Evolutionary conservation across 1,140 invertebrate genomes (phyloP).

Genomic region (Planococcus citri): DNA sequence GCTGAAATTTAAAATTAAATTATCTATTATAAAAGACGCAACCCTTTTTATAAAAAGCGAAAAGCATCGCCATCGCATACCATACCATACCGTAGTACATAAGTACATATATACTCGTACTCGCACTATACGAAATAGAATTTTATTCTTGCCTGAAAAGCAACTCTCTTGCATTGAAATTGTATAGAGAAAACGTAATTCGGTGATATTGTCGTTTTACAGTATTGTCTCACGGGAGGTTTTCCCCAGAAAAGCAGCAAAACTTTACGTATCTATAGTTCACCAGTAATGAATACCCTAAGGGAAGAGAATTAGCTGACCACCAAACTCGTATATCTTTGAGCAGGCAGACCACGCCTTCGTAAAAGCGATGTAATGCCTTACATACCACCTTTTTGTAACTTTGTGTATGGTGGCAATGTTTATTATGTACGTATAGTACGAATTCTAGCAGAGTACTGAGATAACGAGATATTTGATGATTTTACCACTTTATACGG

Average conservation of each 20-base stretch:
- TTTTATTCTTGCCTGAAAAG: background rate
- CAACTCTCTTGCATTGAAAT: conserved; percentile 3
- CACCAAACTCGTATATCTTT: conserved; percentile 6
- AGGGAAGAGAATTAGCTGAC: conserved; percentile 6
- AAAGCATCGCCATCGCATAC: too few species aligned
- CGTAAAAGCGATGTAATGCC: background rate
- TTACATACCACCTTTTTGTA: conserved; percentile 3
- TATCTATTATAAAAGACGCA: background rate
- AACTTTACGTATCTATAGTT: conserved; percentile 7
- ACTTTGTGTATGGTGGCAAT: background rate
- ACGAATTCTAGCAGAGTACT: background rate
- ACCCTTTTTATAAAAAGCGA: background rate
- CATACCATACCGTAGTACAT: too few species aligned
- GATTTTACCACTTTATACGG: background rate
- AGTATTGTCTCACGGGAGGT: conserved; percentile 2
- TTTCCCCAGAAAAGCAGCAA: conserved; percentile 1
- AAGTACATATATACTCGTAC: too few species aligned
- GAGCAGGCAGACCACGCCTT: conserved; percentile 1
- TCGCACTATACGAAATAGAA: background rate
- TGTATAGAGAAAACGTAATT: background rate
- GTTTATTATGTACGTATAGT: too few species aligned
- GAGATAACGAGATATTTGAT: background rate
- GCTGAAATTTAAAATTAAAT: background rate
- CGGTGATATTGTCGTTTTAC: conserved; percentile 2
- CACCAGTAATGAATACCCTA: conserved; percentile 6